A percentile compares a stretch with the other conserved stretches of the same genome.
Conservation (phyloP, 2,888 invertebrate species). For the Drosophila mayaguana region DNA sequence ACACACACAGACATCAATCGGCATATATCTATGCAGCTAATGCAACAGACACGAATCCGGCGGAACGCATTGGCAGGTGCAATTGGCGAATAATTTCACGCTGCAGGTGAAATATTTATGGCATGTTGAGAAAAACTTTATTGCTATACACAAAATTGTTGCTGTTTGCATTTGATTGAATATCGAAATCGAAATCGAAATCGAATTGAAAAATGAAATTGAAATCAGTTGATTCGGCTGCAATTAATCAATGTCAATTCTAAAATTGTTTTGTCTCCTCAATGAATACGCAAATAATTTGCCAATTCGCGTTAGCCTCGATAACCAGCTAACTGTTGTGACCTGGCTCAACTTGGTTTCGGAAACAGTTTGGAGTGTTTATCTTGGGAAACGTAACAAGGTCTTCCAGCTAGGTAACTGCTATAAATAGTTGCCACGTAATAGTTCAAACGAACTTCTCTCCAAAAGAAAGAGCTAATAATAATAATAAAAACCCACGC, state of each 20-base stretch:
- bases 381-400: constrained; percentile 49
- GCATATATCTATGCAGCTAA: constrained; percentile 10
- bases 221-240: constrained; percentile 16
- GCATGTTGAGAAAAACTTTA: constrained; percentile 49
- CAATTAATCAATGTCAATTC: constrained; percentile 25
- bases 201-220: constrained; percentile 2
- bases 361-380: constrained; percentile 67
- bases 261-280: constrained; percentile 15
- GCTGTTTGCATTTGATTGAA: constrained; percentile 15
- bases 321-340: constrained; percentile 7
- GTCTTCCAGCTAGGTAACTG: constrained; percentile 23
- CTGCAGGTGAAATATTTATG: constrained; percentile 61
- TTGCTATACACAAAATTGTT: constrained; percentile 31
- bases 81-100: constrained; percentile 70
- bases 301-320: constrained; percentile 24
- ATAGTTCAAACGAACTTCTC: constrained; percentile 21
- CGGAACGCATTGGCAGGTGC: constrained; percentile 68
- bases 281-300: constrained; percentile 13
- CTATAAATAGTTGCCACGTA: constrained; percentile 37
- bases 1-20: not conserved
- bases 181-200: constrained; percentile 23
- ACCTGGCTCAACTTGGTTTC: constrained; percentile 23
- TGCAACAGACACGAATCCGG: constrained; percentile 19
- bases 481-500: constrained; percentile 41
- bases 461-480: not conserved